These are phyloP conservation scores for Jordanella pulchra DNA, from an alignment of 2,797 vertebrate species.

Conservation along the genomic window DNA sequence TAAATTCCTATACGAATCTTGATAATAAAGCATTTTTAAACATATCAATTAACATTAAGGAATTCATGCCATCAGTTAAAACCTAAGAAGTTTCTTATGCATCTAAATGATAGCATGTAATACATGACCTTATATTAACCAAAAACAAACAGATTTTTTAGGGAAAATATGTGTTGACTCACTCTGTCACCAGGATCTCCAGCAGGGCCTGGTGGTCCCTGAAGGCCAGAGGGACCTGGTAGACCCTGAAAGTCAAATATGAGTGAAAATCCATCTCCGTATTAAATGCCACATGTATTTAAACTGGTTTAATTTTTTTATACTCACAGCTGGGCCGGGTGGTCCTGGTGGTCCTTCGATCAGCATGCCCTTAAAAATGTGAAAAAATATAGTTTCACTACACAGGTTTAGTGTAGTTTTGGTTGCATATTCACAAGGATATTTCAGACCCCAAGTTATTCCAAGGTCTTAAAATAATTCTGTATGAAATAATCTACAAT, in stretches of 20 bases:
- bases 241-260: slow-evolving; percentile 85
- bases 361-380: slow-evolving; percentile 89
- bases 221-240: slow-evolving; percentile 91
- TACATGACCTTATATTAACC: not conserved
- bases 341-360: slow-evolving; percentile 93
- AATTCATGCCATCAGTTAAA: not conserved
- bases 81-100: not conserved
- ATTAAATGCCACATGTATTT: slow-evolving; percentile 2
- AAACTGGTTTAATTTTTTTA: not conserved
- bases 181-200: slow-evolving; percentile 97
- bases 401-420: not conserved
- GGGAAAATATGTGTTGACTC: slow-evolving; percentile 58
- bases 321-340: slow-evolving; percentile 89
- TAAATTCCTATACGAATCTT: not conserved
- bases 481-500: not conserved
- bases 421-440: not conserved
- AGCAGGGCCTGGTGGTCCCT: slow-evolving; percentile 88
- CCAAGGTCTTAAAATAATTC: not conserved
- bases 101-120: not conserved
- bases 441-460: not conserved
- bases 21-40: not conserved
- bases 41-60: not conserved
- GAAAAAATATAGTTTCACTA: slow-evolving; percentile 27
- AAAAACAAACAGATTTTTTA: slow-evolving; percentile 7
- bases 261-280: slow-evolving; percentile 19